Evolutionary conservation across 2,113 vertebrate genomes (phyloP), one percentile per base, ranked within the genome.

Genomic region (Mugil cephalus): DNA sequence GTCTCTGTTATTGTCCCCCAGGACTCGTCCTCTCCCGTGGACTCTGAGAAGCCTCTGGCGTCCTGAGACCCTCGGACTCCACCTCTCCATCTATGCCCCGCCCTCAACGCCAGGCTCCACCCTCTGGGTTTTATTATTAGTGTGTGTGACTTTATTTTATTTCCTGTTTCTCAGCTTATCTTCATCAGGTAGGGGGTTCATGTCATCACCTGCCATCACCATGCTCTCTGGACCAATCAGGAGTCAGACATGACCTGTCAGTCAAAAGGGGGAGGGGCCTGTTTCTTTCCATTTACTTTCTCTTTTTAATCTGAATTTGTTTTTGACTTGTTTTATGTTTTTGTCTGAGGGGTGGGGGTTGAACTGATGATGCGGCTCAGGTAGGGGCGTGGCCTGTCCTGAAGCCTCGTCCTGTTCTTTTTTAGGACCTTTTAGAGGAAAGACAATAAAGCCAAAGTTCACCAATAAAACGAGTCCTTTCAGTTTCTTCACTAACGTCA

Each of bases 1-100:
- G 10, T 13, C 4, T 36, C 14, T 56, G 21, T 53, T 53, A 1
- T 53, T 35, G 10, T 69, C 13, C 40, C 55, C 14, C 70, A 93
- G 93, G 91, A 92, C 53, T 74, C 76, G 8, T 77, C 84, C 8
- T 69, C 79, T 9, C 74, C 70, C 0, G 36, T 70, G 13, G 90
- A 90, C 56, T 39, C 87, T 64, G 87, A 90, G 61, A 89, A 80
- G 38, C 87, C 89, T 24, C 72, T 78, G 52, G 61, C 85, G 11
- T 91, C 91, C 46, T 89, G 88, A 91, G 70, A 81, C 54, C 2
- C 12, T 43, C 58, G 24, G 39, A 48, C 17, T 47, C 45, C 4
- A 8, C 34, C 46, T 34, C 59, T 19, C 38, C 47, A 8, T 51
- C 50, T 30, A 30, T 30, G 39, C 45, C 19, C 67, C 13, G 34